Conservation (phyloP, 1,140 invertebrate genomes). For the Myzus persicae region DNA sequence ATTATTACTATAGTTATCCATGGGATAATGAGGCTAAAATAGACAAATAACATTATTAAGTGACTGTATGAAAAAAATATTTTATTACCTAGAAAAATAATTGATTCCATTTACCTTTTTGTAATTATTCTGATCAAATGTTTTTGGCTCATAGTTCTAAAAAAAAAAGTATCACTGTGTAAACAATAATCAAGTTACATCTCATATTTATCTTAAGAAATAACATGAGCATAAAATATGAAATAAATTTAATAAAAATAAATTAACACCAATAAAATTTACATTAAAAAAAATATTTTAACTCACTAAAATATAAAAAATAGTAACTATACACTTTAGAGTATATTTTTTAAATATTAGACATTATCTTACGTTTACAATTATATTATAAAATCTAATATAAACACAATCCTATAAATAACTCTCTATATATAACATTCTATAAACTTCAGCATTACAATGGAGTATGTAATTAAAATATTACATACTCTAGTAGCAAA, state of each 20-base stretch:
- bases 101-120: conserved; percentile 11
- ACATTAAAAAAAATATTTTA: no score
- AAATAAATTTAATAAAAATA: neutral
- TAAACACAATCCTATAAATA: no score
- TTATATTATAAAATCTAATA: neutral
- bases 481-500: no score
- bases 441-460: no score
- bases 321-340: no score
- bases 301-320: no score
- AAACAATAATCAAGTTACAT: neutral
- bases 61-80: neutral
- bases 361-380: neutral
- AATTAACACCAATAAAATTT: neutral
- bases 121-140: neutral
- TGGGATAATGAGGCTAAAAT: neutral
- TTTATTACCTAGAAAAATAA: neutral
- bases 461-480: no score
- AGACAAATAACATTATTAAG: neutral
- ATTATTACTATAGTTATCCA: neutral
- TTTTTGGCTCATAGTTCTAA: neutral
- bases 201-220: neutral
- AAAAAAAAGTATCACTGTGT: neutral
- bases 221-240: neutral
- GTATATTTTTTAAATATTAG: no score
- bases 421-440: no score